Evolutionary conservation across 2,113 vertebrate species (phyloP).

Genomic region (Alligator sinensis): DNA sequence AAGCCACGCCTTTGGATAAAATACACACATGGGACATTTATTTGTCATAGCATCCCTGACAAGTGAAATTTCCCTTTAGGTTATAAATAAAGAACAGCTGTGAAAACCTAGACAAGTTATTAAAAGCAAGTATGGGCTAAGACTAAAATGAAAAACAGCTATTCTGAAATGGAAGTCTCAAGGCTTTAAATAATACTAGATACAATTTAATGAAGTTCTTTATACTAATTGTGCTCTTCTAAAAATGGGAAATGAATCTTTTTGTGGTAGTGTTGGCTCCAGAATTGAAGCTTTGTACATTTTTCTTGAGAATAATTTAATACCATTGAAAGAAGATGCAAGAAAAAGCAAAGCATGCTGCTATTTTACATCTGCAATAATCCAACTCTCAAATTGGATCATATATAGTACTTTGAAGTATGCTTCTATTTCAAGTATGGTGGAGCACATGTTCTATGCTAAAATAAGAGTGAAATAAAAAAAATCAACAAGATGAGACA

Average conservation of each 20-base stretch:
- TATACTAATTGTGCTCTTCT: neutral
- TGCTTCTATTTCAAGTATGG: neutral
- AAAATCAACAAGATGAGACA: neutral
- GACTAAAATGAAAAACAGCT: constrained; percentile 40
- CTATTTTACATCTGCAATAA: neutral
- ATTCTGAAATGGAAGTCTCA: constrained; percentile 7
- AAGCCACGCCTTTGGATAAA: constrained; percentile 36
- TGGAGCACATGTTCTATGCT: neutral
- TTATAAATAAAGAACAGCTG: constrained; percentile 67
- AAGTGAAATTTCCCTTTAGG: constrained; percentile 54
- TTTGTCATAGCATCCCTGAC: constrained; percentile 58
- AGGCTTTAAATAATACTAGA: neutral
- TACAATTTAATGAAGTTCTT: neutral
- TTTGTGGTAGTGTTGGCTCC: neutral
- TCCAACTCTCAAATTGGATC: neutral
- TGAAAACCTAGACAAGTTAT: constrained; percentile 21
- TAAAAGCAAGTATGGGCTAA: constrained; percentile 1
- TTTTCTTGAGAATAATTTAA: neutral
- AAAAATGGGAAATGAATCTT: neutral
- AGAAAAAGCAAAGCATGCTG: neutral
- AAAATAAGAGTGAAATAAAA: neutral
- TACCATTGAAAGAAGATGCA: neutral
- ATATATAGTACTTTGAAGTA: neutral
- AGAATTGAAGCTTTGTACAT: neutral
- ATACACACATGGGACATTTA: constrained; percentile 32